Evolutionary conservation across 2,113 vertebrate species (phyloP), one percentile per base, ranked within the genome.

Genomic region (Ochotona princeps): DNA sequence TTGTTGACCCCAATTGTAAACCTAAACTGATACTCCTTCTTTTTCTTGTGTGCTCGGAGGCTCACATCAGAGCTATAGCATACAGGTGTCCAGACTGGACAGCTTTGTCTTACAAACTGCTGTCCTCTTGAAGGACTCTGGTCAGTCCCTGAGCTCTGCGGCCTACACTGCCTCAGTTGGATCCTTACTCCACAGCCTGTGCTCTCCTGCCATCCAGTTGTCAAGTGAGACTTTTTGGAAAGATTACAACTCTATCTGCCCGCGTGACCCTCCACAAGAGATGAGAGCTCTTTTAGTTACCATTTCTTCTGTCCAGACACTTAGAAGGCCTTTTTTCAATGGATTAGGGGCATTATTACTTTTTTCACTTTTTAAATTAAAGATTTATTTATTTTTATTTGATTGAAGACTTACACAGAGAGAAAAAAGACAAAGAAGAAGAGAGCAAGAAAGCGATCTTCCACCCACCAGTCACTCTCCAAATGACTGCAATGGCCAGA

Each of bases 221-320:
- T 60, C 47, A 89, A 90, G 60, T 60, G 10, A 91, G 44, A 76
- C 51, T 51, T 94, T 83, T 89, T 74, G 32, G 6, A 76, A 54
- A 78, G 32, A 91, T 65, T 15, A 63, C 9, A 51, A 23, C 12
- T 88, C 82, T 89, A 80, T 84, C 25, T 67, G 65, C 2, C 10
- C 26, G 26, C 18, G 57, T 18, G 35, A 82, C 25, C 51, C 87
- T 84, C 54, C 80, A 8, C 7, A 81, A 69, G 38, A 89, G 25
- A 84, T 69, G 51, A 78, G 72, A 90, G 20, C 30, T 83, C 60
- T 66, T 49, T 75, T 28, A 86, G 32, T 51, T 93, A 30, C 57
- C 18, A 20, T 70, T 83, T 63, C 35, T 88, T 89, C 21, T 75
- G 6, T 78, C 7, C 28, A 66, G 23, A 86, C 57, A 54, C 30